Percentiles rank a stretch among this genome's conserved stretches.
These are phyloP conservation scores for Dolomedes plantarius DNA, from an alignment of 2,888 invertebrate species.

Conservation along the genomic window DNA sequence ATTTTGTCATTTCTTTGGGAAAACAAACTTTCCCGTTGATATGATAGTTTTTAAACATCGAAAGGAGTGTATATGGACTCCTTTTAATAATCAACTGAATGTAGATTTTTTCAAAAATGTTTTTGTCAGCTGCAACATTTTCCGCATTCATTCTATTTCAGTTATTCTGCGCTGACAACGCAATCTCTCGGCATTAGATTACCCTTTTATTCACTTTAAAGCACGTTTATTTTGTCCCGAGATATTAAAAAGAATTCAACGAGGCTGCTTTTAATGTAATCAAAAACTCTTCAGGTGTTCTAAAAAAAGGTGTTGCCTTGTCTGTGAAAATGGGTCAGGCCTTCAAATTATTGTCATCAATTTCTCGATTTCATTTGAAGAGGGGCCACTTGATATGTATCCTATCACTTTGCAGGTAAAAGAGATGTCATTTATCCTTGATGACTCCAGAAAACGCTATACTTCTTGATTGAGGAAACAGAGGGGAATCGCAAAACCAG, in stretches of 20 bases:
- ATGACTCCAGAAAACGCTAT: neutral
- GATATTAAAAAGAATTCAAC: neutral
- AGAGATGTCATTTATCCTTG: neutral
- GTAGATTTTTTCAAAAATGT: too few species aligned
- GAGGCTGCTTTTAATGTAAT: neutral
- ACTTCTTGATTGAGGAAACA: neutral
- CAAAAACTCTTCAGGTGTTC: neutral
- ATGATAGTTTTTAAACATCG: too few species aligned
- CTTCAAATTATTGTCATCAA: constrained; percentile 4
- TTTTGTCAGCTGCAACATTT: too few species aligned
- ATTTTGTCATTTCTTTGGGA: too few species aligned
- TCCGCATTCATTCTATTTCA: too few species aligned
- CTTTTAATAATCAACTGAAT: too few species aligned
- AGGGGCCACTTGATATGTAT: neutral
- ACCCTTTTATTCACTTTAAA: neutral
- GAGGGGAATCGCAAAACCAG: neutral
- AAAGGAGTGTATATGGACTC: too few species aligned
- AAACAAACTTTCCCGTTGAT: too few species aligned
- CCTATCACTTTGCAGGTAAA: neutral
- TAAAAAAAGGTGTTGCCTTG: neutral
- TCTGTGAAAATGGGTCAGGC: neutral
- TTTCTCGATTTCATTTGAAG: constrained; percentile 7
- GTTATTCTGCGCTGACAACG: too few species aligned
- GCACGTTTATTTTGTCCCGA: neutral
- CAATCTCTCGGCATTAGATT: too few species aligned